A percentile compares a stretch with the other conserved stretches of the same genome.
Conservation (phyloP, 1,140 invertebrate genomes). For the Cyrtorhinus lividipennis region DNA sequence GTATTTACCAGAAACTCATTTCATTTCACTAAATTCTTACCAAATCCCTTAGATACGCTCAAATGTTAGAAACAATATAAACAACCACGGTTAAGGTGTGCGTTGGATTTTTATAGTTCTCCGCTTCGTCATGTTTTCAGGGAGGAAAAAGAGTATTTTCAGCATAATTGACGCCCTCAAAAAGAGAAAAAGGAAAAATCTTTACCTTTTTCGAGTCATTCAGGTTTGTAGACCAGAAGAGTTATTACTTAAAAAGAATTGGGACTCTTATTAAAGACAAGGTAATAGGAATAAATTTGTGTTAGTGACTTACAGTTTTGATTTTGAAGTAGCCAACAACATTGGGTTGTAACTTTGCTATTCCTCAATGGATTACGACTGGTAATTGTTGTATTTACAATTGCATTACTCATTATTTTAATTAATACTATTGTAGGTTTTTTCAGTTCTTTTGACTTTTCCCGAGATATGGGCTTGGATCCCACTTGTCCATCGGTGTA, state of each 20-base stretch:
- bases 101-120: neutral
- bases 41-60: no score
- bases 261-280: no score
- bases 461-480: neutral
- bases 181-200: neutral
- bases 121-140: neutral
- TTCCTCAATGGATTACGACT: no score
- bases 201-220: neutral
- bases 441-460: neutral
- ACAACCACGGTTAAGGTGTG: no score
- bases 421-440: no score
- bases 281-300: neutral
- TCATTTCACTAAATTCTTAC: no score
- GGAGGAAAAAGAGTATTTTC: neutral
- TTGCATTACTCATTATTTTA: no score
- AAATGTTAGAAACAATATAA: no score
- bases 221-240: neutral
- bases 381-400: no score
- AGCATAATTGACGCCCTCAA: neutral
- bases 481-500: neutral
- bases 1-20: no score
- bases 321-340: neutral
- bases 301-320: neutral
- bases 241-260: no score
- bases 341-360: neutral